Conservation (phyloP, 2,113 vertebrate genomes). For the Cnemophilus loriae region DNA sequence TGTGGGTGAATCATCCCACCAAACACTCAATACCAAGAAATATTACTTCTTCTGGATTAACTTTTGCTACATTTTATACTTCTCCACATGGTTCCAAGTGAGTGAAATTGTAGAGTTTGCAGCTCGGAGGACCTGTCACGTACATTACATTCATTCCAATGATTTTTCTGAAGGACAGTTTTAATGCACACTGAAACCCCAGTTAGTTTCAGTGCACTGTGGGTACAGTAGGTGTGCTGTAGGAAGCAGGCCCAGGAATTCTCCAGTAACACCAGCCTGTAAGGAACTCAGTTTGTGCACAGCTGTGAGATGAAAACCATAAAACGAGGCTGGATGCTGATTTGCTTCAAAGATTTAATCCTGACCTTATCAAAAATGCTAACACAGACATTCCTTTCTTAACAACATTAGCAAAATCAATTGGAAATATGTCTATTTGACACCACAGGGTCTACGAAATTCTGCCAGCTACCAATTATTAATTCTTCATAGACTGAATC, state of each 20-base stretch:
- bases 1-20: background rate
- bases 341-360: background rate
- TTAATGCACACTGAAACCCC: background rate
- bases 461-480: background rate
- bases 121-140: background rate
- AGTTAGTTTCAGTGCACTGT: background rate
- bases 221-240: accelerated
- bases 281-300: background rate
- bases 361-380: background rate
- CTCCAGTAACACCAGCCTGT: background rate
- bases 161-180: background rate
- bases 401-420: background rate
- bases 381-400: background rate
- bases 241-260: background rate
- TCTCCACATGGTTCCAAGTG: background rate
- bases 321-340: background rate
- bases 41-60: background rate
- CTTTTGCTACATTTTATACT: background rate
- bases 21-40: background rate
- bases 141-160: background rate
- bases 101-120: background rate
- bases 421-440: background rate
- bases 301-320: background rate
- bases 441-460: background rate
- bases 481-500: background rate